Evolutionary conservation across 2,113 vertebrate species (phyloP), one percentile per base, ranked within the genome.

Genomic region (Lepus americanus): DNA sequence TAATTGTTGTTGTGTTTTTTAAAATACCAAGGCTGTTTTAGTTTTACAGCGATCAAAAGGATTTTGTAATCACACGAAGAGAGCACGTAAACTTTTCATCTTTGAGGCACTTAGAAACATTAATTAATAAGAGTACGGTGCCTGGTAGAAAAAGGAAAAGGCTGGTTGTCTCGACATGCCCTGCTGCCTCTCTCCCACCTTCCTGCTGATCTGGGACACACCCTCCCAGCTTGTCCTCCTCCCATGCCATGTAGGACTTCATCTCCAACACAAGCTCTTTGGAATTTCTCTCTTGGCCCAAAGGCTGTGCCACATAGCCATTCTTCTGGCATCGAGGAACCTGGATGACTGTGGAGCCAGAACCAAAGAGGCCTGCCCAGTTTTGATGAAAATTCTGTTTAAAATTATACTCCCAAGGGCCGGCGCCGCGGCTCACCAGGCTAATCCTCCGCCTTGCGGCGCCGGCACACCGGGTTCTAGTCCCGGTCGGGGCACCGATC

Each of bases 41-140:
- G 39, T 93, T 96, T 90, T 89, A 88, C 49, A 90, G 80, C 5
- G 59, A 95, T 97, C 92, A 92, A 97, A 97, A 96, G 95, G 88
- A 87, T 96, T 95, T 96, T 95, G 96, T 87, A 97, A 96, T 96
- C 97, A 94, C 83, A 29, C 70, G n/a, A 90, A 80, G 88, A 90
- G 39, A 70, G n/a, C 49, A 73, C 2, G 1, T 78, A 93, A 67
- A 95, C 97, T 96, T 97, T 95, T 97, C 92, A 96, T 97, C 96
- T 97, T 74, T 9, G 16, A 97, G 95, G 95, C 49, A 33, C 83
- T 95, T 96, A 95, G 96, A 96, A 96, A 96, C 96, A 95, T 96
- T 96, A 96, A 97, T 97, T 97, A 97, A 95, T 96, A 84, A 95
- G 93, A 88, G 67, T 85, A 85, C 3, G 0, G 31, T 70, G 69